A percentile compares a stretch with the other conserved stretches of the same genome.
Evolutionary conservation across 2,113 vertebrate species (phyloP).

Genomic region (Heliornis fulica): DNA sequence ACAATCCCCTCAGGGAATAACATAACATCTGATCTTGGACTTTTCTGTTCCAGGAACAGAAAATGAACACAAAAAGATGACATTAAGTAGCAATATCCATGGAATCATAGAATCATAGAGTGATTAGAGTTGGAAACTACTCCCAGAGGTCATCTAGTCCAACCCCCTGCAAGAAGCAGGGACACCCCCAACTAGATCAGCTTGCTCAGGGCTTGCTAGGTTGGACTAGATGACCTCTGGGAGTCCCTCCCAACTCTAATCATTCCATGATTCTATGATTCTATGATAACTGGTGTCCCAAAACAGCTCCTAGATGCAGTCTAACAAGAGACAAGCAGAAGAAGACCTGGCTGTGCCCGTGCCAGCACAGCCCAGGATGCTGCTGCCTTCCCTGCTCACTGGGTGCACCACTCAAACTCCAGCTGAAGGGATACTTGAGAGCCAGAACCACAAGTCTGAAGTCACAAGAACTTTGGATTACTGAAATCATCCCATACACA

Average conservation of each 20-base stretch:
- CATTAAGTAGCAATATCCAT: background rate
- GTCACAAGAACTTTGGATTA: background rate
- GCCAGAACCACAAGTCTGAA: background rate
- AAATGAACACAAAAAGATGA: background rate
- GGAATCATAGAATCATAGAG: no score
- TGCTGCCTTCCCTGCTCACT: fast-evolving
- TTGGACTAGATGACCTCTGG: no score
- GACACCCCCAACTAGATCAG: no score
- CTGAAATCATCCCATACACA: background rate
- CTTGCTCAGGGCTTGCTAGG: no score
- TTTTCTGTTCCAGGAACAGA: background rate
- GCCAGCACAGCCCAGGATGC: no score
- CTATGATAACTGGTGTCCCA: fast-evolving
- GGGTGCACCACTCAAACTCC: background rate
- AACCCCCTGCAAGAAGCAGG: no score
- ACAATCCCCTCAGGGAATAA: background rate
- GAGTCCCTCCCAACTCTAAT: no score
- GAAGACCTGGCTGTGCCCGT: background rate
- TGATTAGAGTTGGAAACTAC: no score
- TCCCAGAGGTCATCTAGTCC: no score
- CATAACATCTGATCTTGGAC: background rate
- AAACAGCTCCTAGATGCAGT: background rate
- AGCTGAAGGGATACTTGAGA: background rate
- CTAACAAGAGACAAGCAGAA: background rate
- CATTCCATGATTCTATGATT: no score